These are phyloP conservation scores for Megaptera novaeangliae DNA, from an alignment of 2,113 vertebrate genomes.

Conservation along the genomic window DNA sequence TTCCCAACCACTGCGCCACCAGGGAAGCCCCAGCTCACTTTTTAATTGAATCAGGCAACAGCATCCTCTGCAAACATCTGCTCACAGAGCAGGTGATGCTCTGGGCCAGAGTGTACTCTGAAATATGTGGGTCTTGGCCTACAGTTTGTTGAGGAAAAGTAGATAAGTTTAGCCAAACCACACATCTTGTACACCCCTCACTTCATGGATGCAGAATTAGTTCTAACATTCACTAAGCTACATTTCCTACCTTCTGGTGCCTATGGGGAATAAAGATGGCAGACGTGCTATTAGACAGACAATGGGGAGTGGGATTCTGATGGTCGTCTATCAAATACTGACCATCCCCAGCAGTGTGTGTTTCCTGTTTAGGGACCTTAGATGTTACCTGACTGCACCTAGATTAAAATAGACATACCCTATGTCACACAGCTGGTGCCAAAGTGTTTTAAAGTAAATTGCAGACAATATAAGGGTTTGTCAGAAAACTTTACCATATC, in stretches of 20 bases:
- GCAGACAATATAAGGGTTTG: not conserved
- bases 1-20: too few species aligned
- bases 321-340: not conserved
- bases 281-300: rapidly evolving
- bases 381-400: not conserved
- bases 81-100: not conserved
- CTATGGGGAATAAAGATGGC: not conserved
- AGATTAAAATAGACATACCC: not conserved
- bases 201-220: not conserved
- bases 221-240: not conserved
- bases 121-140: not conserved
- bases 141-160: not conserved
- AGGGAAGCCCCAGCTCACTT: not conserved
- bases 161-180: not conserved
- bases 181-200: not conserved
- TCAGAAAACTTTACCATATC: not conserved
- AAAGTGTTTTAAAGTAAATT: not conserved
- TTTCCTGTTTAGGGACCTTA: not conserved
- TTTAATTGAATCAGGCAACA: not conserved
- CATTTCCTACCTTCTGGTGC: not conserved
- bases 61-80: not conserved
- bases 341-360: not conserved
- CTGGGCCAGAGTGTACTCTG: not conserved
- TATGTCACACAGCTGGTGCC: rapidly evolving
- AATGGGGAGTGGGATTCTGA: not conserved